These are phyloP conservation scores for Eudyptes chrysolophus DNA, from an alignment of 2,113 vertebrate genomes.

Conservation along the genomic window DNA sequence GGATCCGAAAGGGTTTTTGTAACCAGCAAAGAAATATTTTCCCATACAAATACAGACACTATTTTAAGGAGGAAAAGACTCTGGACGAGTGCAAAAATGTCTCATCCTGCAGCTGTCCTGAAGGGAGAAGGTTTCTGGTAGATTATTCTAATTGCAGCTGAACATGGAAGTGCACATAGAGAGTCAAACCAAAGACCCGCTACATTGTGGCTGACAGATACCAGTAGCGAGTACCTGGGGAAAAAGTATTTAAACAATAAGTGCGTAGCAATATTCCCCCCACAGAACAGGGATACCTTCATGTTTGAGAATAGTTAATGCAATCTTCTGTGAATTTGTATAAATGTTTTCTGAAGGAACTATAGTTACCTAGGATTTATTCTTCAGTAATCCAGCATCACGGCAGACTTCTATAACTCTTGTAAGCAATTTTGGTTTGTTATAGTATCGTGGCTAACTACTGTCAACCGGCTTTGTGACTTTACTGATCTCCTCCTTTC, in stretches of 20 bases:
- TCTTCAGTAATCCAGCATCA: neutral
- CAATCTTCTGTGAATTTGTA: neutral
- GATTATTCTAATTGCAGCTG: neutral
- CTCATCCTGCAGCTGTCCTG: neutral
- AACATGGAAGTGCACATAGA: accelerated
- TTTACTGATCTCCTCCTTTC: neutral
- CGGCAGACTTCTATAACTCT: neutral
- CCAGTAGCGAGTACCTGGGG: accelerated
- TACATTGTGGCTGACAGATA: accelerated
- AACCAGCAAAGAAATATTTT: neutral
- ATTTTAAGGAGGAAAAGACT: neutral
- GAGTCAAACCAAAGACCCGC: neutral
- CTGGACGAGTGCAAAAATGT: neutral
- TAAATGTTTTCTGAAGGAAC: neutral
- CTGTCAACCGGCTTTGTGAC: neutral
- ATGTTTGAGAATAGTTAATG: neutral
- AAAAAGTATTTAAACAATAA: neutral
- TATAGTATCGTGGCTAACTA: neutral
- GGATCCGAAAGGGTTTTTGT: neutral
- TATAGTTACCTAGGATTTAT: neutral
- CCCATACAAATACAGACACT: neutral
- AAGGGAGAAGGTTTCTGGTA: neutral
- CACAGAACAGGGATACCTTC: neutral
- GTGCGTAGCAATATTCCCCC: neutral
- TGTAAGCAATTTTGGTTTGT: neutral